These are phyloP conservation scores for Larimichthys polyactis DNA, from an alignment of 2,113 vertebrate genomes.

Conservation along the genomic window DNA sequence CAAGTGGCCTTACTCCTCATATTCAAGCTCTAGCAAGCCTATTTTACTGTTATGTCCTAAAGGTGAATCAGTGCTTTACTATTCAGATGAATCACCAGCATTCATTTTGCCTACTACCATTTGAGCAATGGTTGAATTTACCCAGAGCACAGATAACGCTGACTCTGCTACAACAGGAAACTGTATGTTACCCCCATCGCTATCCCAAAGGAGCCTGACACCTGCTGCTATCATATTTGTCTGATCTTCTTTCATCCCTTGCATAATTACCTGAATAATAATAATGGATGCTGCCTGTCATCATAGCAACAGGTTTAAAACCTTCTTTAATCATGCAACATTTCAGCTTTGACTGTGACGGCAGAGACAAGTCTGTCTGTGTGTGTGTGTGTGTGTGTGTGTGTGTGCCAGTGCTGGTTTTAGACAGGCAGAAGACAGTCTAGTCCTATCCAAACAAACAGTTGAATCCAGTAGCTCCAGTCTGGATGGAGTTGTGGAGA, in stretches of 20 bases:
- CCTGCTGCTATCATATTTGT: slow-evolving; percentile 8
- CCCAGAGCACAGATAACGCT: neutral
- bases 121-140: slow-evolving; percentile 6
- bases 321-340: slow-evolving; percentile 14
- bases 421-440: slow-evolving; percentile 33
- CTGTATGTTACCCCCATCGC: neutral
- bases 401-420: slow-evolving; percentile 43
- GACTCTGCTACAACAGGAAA: neutral
- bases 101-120: neutral
- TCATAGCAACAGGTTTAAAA: slow-evolving; percentile 28
- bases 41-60: neutral
- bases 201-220: slow-evolving; percentile 3
- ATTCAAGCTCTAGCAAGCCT: slow-evolving; percentile 18
- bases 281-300: slow-evolving; percentile 12
- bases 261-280: slow-evolving; percentile 1
- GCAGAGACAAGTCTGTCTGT: slow-evolving; percentile 20
- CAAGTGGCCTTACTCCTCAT: slow-evolving; percentile 1
- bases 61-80: slow-evolving; percentile 12
- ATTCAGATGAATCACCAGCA: neutral
- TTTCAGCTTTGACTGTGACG: slow-evolving; percentile 3
- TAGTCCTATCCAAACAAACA: slow-evolving; percentile 63
- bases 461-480: slow-evolving; percentile 51
- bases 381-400: slow-evolving; percentile 22
- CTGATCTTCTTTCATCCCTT: slow-evolving; percentile 29
- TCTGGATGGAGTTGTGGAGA: slow-evolving; percentile 44